Percentiles rank a stretch among this genome's conserved stretches.
phyloP scores from a whole-genome alignment of 37 sponge, comb jelly and placozoan genomes.

The Beroe ovata region DNA sequence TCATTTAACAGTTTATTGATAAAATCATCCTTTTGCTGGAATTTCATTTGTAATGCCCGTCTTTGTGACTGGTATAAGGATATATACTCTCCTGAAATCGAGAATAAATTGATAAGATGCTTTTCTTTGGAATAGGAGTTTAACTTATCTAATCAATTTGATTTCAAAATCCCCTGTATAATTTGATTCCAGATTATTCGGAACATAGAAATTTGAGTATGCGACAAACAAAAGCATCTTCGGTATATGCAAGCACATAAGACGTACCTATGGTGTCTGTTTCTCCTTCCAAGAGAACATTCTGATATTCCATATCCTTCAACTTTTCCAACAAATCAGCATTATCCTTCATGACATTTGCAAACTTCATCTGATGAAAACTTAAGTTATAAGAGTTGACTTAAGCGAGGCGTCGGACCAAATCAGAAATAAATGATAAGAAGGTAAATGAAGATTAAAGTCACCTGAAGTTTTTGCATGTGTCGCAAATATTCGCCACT shows the following conservation, averaged over 20 bases:
- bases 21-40: constrained; percentile 45
- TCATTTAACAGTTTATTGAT: constrained; percentile 60
- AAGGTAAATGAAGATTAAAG: too few relatives aligned
- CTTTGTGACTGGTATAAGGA: constrained; percentile 42
- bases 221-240: neutral
- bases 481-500: constrained; percentile 26
- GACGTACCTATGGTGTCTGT: constrained; percentile 19
- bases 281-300: constrained; percentile 19
- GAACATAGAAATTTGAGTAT: too few relatives aligned
- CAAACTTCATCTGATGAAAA: neutral
- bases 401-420: too few relatives aligned
- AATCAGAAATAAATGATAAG: too few relatives aligned
- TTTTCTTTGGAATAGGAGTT: neutral
- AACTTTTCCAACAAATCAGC: constrained; percentile 6
- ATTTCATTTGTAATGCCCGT: constrained; percentile 17
- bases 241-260: neutral
- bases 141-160: too few relatives aligned
- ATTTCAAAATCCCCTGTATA: too few relatives aligned
- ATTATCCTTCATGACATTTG: constrained; percentile 27
- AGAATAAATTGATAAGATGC: neutral
- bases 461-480: constrained; percentile 36
- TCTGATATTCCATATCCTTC: constrained; percentile 26
- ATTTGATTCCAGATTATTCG: too few relatives aligned
- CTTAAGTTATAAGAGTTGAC: too few relatives aligned
- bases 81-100: constrained; percentile 44